A percentile compares a stretch with the other conserved stretches of the same genome.
phyloP scores from a whole-genome alignment of 2,113 vertebrate genomes.

The Chlorodrepanis virens region DNA sequence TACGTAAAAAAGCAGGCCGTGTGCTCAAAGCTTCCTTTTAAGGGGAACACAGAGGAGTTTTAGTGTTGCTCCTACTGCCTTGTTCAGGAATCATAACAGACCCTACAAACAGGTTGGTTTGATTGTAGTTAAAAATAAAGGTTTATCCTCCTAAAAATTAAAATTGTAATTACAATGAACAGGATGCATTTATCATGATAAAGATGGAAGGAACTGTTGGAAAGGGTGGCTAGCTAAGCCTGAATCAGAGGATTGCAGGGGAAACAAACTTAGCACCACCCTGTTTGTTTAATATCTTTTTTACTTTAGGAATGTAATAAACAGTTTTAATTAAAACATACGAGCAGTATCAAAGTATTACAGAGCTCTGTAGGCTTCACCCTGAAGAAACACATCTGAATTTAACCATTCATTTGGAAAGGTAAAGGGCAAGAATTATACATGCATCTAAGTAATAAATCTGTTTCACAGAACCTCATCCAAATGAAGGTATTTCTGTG shows the following conservation, averaged over 20 bases:
- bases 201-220: neutral
- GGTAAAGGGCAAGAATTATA: neutral
- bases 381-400: neutral
- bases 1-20: neutral
- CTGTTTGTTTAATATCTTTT: neutral
- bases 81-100: neutral
- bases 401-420: neutral
- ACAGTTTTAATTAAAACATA: neutral
- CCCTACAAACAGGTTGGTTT: neutral
- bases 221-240: neutral
- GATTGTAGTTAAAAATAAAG: neutral
- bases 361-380: neutral
- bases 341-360: neutral
- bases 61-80: neutral
- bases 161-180: neutral
- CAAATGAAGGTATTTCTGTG: neutral
- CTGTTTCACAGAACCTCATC: neutral
- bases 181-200: neutral
- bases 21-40: neutral
- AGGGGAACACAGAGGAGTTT: neutral
- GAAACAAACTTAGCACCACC: neutral
- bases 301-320: neutral
- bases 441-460: neutral
- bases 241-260: neutral
- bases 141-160: neutral